Conservation (phyloP, 1,140 invertebrate genomes). For the Solen grandis region DNA sequence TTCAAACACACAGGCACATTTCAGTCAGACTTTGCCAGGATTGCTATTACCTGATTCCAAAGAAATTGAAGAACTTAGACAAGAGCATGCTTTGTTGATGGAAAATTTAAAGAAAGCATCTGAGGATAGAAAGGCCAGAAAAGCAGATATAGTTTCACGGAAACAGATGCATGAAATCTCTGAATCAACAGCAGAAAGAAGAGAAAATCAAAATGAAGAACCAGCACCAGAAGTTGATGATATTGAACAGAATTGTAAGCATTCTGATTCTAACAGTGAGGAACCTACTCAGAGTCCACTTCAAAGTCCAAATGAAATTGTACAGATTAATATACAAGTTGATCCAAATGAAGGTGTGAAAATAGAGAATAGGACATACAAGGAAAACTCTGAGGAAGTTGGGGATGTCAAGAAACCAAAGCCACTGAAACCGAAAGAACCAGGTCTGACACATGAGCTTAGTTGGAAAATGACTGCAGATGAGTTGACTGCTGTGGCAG, state of each 20-base stretch:
- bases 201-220: too few species aligned
- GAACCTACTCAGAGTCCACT: too few species aligned
- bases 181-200: too few species aligned
- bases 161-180: slow-evolving; percentile 28
- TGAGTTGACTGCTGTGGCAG: slow-evolving; percentile 35
- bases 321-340: slow-evolving; percentile 46
- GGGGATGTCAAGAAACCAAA: not conserved
- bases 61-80: slow-evolving; percentile 48
- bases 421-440: not conserved
- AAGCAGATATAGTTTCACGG: slow-evolving; percentile 32
- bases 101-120: slow-evolving; percentile 50
- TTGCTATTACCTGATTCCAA: slow-evolving; percentile 40
- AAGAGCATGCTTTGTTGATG: slow-evolving; percentile 49
- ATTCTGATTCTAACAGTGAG: too few species aligned
- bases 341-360: slow-evolving; percentile 40
- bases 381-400: slow-evolving; percentile 2
- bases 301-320: slow-evolving; percentile 45
- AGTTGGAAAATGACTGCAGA: slow-evolving; percentile 40
- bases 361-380: slow-evolving; percentile 31
- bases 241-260: too few species aligned
- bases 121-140: slow-evolving; percentile 44
- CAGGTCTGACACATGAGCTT: slow-evolving; percentile 27
- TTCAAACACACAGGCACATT: too few species aligned
- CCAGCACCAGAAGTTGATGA: too few species aligned
- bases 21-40: slow-evolving; percentile 30